A percentile compares a stretch with the other conserved stretches of the same genome.
Conservation (phyloP, 2,888 invertebrate species). For the Leptopilina syphax region DNA sequence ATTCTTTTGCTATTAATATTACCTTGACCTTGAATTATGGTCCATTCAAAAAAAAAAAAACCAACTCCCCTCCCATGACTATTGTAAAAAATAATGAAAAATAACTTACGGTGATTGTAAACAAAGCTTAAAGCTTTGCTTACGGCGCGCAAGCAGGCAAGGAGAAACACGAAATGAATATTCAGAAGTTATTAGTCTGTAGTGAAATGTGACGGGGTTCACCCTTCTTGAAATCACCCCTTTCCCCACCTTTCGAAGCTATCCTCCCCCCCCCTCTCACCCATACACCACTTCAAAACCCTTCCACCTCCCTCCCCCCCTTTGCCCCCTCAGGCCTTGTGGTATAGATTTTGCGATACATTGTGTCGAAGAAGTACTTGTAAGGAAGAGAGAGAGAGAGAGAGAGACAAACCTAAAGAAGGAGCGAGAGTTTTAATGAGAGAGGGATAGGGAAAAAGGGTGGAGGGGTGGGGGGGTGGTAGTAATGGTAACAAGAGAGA, state of each 20-base stretch:
- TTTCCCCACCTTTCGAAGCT: constrained; percentile 56
- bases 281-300: constrained; percentile 57
- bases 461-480: neutral
- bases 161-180: constrained; percentile 77
- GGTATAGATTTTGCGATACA: constrained; percentile 76
- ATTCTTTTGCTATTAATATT: no score
- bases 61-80: no score
- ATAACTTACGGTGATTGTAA: constrained; percentile 61
- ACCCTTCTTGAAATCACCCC: constrained; percentile 71
- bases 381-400: constrained; percentile 65
- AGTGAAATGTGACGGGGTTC: constrained; percentile 77
- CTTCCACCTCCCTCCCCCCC: constrained; percentile 29
- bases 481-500: constrained; percentile 50
- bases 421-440: constrained; percentile 62
- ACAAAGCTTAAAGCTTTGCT: constrained; percentile 74
- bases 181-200: constrained; percentile 77
- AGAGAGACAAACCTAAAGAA: constrained; percentile 64
- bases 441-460: constrained; percentile 44
- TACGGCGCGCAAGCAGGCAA: constrained; percentile 71
- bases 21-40: no score
- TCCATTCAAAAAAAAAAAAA: no score
- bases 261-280: constrained; percentile 57
- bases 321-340: constrained; percentile 55
- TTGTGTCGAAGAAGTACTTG: constrained; percentile 68
- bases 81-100: neutral